These are phyloP conservation scores for Marmota flaviventris DNA, from an alignment of 2,113 vertebrate genomes.

Conservation along the genomic window DNA sequence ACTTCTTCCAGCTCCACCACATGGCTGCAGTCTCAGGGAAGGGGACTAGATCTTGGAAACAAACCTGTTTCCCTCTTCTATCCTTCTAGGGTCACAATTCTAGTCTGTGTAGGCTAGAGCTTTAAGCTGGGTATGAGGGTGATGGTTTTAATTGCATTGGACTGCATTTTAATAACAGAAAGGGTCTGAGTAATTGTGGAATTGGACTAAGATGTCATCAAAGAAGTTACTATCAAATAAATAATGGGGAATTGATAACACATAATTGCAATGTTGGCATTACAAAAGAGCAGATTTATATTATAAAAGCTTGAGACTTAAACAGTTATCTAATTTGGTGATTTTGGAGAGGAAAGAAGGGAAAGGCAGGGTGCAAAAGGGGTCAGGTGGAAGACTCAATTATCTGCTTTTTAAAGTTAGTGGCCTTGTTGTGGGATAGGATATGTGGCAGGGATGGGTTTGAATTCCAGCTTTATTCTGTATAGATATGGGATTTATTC, in stretches of 20 bases:
- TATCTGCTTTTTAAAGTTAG: neutral
- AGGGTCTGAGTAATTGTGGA: neutral
- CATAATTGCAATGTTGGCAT: neutral
- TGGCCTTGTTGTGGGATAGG: neutral
- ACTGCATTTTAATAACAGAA: slow-evolving; percentile 28
- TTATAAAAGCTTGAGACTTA: neutral
- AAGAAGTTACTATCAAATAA: neutral
- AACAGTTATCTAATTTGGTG: neutral
- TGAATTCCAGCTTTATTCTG: neutral
- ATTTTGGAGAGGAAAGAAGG: neutral
- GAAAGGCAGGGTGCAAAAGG: neutral
- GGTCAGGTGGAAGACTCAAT: neutral
- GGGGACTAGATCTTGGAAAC: neutral
- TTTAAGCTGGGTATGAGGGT: neutral
- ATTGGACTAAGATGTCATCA: neutral
- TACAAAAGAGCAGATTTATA: neutral
- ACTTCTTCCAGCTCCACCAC: neutral
- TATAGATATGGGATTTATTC: neutral
- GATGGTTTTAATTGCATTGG: neutral
- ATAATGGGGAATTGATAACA: neutral
- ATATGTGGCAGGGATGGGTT: neutral
- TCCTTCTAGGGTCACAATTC: neutral
- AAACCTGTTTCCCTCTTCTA: neutral
- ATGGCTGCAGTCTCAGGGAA: neutral
- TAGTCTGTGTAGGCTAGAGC: neutral